These are phyloP conservation scores for Corbicula japonica DNA, from an alignment of 2,888 invertebrate genomes.

Conservation along the genomic window DNA sequence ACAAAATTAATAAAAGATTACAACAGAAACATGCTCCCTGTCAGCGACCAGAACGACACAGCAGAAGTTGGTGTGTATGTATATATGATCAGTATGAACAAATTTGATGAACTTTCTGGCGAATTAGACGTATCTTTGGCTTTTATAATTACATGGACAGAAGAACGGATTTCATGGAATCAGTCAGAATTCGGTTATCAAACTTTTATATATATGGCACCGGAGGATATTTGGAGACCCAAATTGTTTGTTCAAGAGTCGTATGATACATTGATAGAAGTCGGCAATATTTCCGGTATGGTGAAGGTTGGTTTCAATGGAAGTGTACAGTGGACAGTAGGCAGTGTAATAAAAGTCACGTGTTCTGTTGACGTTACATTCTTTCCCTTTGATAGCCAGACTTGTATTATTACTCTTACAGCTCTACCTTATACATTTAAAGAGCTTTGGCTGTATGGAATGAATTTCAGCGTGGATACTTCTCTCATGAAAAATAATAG, in stretches of 20 bases:
- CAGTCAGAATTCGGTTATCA: conserved; percentile 33
- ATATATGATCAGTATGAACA: conserved; percentile 29
- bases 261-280: background rate
- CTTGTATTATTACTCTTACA: conserved; percentile 28
- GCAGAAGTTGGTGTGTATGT: conserved; percentile 13
- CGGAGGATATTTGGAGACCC: conserved; percentile 50
- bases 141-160: conserved; percentile 31
- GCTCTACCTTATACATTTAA: background rate
- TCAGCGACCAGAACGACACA: conserved; percentile 13
- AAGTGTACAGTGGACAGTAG: conserved; percentile 28
- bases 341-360: conserved; percentile 19
- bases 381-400: conserved; percentile 57
- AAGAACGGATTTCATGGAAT: conserved; percentile 45
- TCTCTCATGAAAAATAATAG: too few relatives aligned
- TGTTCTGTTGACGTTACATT: conserved; percentile 52
- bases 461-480: too few relatives aligned
- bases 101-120: conserved; percentile 49
- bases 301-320: conserved; percentile 30
- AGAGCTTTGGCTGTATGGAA: conserved; percentile 9
- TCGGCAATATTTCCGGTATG: conserved; percentile 20
- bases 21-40: conserved; percentile 22
- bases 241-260: conserved; percentile 39
- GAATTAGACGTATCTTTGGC: conserved; percentile 29
- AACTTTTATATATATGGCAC: conserved; percentile 13
- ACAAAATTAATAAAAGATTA: conserved; percentile 28